Percentiles rank a stretch among this genome's conserved stretches.
These are phyloP conservation scores for Megalopta genalis DNA, from an alignment of 1,140 invertebrate genomes.

Conservation along the genomic window DNA sequence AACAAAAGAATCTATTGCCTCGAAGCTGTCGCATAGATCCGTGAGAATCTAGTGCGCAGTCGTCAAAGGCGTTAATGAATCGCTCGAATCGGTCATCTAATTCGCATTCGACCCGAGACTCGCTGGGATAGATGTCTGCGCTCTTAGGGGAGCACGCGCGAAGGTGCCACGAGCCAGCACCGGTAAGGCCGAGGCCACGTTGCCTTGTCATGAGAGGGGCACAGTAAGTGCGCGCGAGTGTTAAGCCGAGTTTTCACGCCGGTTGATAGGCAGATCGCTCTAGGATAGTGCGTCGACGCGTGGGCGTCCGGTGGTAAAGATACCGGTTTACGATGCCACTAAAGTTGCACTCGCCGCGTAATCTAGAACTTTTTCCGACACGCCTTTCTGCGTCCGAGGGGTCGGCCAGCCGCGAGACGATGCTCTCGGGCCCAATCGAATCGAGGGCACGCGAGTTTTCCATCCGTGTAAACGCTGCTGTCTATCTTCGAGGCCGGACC, in stretches of 20 bases:
- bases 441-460: slow-evolving; percentile 63
- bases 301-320: slow-evolving; percentile 75
- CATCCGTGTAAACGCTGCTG: slow-evolving; percentile 19
- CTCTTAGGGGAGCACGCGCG: slow-evolving; percentile 5
- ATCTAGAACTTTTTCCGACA: slow-evolving; percentile 70
- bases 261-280: slow-evolving; percentile 75
- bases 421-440: slow-evolving; percentile 66
- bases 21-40: too few species aligned
- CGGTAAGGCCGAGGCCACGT: slow-evolving; percentile 52
- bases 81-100: slow-evolving; percentile 1
- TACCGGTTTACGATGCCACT: slow-evolving; percentile 77
- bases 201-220: slow-evolving; percentile 48
- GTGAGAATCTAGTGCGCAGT: too few species aligned
- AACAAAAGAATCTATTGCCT: too few species aligned
- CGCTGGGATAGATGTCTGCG: slow-evolving; percentile 7
- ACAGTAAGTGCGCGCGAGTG: slow-evolving; percentile 55
- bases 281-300: slow-evolving; percentile 72
- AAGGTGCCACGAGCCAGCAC: slow-evolving; percentile 21
- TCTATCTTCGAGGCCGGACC: slow-evolving; percentile 13
- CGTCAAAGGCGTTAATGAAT: too few species aligned
- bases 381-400: slow-evolving; percentile 63
- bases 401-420: slow-evolving; percentile 47
- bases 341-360: slow-evolving; percentile 73
- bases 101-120: not conserved
- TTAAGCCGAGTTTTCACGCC: slow-evolving; percentile 73